phyloP scores from a whole-genome alignment of 2,888 invertebrate genomes.

The Syritta pipiens region DNA sequence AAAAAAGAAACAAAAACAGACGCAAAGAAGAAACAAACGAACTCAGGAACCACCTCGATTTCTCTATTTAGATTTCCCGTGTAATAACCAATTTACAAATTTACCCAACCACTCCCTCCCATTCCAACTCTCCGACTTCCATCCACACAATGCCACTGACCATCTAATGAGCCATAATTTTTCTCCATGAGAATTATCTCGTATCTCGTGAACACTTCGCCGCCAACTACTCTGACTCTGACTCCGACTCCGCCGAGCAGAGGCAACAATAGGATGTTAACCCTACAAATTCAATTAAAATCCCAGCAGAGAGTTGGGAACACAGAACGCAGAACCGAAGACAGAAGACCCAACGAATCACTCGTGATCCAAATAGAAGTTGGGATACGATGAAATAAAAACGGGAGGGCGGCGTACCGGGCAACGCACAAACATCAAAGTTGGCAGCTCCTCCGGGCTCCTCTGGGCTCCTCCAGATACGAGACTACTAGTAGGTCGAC shows the following conservation, averaged over 20 bases:
- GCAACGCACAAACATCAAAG: conserved; percentile 40
- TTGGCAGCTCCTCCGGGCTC: conserved; percentile 30
- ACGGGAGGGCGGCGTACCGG: not conserved
- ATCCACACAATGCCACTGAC: conserved; percentile 65
- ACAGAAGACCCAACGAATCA: conserved; percentile 42
- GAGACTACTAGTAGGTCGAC: conserved; percentile 33
- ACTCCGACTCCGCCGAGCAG: conserved; percentile 25
- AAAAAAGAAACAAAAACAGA: not conserved
- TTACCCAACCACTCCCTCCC: conserved; percentile 59
- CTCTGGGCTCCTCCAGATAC: conserved; percentile 27
- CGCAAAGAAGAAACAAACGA: conserved; percentile 5
- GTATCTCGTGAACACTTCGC: conserved; percentile 55
- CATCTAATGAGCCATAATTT: conserved; percentile 69
- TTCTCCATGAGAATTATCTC: conserved; percentile 68
- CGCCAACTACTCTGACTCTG: conserved; percentile 25
- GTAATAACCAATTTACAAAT: conserved; percentile 66
- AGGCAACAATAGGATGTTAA: conserved; percentile 67
- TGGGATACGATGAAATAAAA: conserved; percentile 9
- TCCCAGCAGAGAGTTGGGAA: conserved; percentile 38
- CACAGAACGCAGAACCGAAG: conserved; percentile 20
- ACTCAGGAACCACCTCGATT: conserved; percentile 37
- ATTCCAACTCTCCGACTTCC: conserved; percentile 4
- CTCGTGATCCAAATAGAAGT: conserved; percentile 66
- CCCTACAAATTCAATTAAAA: conserved; percentile 69
- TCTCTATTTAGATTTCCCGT: conserved; percentile 64